Conservation (phyloP, 2,797 vertebrate species). For the Gobio occitaniae region DNA sequence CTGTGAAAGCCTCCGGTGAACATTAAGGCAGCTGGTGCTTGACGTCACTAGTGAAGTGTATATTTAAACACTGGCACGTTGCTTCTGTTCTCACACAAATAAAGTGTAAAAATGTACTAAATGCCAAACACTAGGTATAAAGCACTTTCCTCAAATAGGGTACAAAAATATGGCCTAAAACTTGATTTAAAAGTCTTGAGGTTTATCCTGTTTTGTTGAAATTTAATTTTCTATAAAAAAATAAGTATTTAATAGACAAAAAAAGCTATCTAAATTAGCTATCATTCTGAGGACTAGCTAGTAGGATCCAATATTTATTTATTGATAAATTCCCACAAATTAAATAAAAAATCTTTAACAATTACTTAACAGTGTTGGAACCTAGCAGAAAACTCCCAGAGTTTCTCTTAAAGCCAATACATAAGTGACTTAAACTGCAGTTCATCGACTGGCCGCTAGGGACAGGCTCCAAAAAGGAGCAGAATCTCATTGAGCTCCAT, state of each 20-base stretch:
- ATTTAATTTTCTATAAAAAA: background rate
- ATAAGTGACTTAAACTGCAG: too few species aligned
- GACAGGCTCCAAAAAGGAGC: too few species aligned
- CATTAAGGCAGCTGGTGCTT: conserved; percentile 61
- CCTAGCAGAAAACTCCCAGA: too few species aligned
- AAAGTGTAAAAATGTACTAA: conserved; percentile 10
- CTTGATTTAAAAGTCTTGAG: background rate
- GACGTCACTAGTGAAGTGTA: conserved; percentile 46
- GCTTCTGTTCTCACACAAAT: conserved; percentile 29
- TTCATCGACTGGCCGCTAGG: too few species aligned
- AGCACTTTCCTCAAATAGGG: background rate
- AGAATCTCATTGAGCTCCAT: too few species aligned
- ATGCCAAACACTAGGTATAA: conserved; percentile 25
- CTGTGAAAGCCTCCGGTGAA: conserved; percentile 55
- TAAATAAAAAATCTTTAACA: background rate
- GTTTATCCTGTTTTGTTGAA: background rate
- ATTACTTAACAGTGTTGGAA: background rate
- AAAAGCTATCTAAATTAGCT: background rate
- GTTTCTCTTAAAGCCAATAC: too few species aligned
- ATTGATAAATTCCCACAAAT: background rate
- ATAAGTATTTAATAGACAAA: background rate
- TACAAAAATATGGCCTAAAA: background rate
- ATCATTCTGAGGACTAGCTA: background rate
- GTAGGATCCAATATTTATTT: background rate
- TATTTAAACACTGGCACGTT: conserved; percentile 12